Evolutionary conservation across 2,888 invertebrate genomes (phyloP), one percentile per base, ranked within the genome.

Genomic region (Drosophila siamana): DNA sequence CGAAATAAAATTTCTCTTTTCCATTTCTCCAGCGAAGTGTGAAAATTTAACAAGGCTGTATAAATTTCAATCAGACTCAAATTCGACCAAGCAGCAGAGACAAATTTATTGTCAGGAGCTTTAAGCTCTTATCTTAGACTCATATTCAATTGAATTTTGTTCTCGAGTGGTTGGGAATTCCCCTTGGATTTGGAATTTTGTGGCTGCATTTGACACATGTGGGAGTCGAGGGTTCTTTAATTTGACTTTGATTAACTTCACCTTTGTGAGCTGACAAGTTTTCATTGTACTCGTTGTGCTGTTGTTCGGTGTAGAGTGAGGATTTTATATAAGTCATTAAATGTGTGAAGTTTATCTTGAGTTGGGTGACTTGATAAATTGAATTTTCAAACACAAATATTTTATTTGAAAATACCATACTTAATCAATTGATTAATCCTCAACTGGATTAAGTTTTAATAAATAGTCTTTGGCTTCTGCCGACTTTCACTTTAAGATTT

Each of bases 321-420:
- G 73, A 76, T 76, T 75, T 56, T 63, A 75, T 59, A 76, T 69
- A 41, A 11, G 40, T n/a, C 56, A 57, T 62, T 75, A 19, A 5
- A 11, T 16, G 24, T 48, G 55, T 19, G 3, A 9, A 36, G 9
- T 11, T 36, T 4, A n/a, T 4, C 33, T 36, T 13, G 15, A 26
- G 38, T 5, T 13, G 9, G 38, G 11, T 13, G 9, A 9, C 2
- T 16, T 60, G 52, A 52, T 28, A 52, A 60, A 60, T 60, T 44
- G 60, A 26, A 52, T 41, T 30, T 2, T 8, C 7, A 8, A 13
- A 5, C 4, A 13, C 1, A 2, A 2, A 3, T 41, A 30, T 41
- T 41, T 30, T n/a, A 19, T 16, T 28, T 54, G 19, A 19, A 41
- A 41, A 30, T 16, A 15, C 6, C 16, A 26, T 26, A 16, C 11